phyloP scores from a whole-genome alignment of 1,140 invertebrate species.

The Cotesia chilonis region DNA sequence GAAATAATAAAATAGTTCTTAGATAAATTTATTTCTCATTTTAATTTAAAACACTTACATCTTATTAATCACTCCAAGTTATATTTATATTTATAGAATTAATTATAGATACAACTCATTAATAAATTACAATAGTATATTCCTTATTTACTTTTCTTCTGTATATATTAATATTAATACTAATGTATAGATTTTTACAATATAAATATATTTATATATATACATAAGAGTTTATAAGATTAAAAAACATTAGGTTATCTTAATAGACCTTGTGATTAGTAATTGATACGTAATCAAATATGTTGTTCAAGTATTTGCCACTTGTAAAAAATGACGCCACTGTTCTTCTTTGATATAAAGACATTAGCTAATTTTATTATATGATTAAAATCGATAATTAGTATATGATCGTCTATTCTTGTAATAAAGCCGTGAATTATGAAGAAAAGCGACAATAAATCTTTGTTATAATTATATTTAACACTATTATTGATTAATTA shows the following conservation, averaged over 20 bases:
- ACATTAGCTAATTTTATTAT: slow-evolving; percentile 16
- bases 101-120: slow-evolving; percentile 7
- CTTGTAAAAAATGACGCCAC: slow-evolving; percentile 14
- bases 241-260: slow-evolving; percentile 53
- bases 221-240: slow-evolving; percentile 15
- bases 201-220: not conserved
- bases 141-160: too few species aligned
- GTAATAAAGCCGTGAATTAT: too few species aligned
- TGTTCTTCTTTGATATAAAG: not conserved
- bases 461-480: not conserved
- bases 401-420: not conserved
- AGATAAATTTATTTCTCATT: too few species aligned
- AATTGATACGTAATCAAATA: slow-evolving; percentile 50
- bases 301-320: slow-evolving; percentile 32
- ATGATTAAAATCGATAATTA: too few species aligned
- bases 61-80: too few species aligned
- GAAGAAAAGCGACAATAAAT: too few species aligned
- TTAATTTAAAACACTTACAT: too few species aligned
- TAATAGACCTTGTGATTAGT: slow-evolving; percentile 51
- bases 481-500: not conserved
- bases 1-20: too few species aligned
- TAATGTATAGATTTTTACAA: not conserved
- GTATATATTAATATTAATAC: too few species aligned
- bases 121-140: too few species aligned
- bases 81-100: slow-evolving; percentile 4